Percentiles rank a stretch among this genome's conserved stretches.
Evolutionary conservation across 2,797 vertebrate genomes (phyloP).

Genomic region (Crocidura indochinensis): DNA sequence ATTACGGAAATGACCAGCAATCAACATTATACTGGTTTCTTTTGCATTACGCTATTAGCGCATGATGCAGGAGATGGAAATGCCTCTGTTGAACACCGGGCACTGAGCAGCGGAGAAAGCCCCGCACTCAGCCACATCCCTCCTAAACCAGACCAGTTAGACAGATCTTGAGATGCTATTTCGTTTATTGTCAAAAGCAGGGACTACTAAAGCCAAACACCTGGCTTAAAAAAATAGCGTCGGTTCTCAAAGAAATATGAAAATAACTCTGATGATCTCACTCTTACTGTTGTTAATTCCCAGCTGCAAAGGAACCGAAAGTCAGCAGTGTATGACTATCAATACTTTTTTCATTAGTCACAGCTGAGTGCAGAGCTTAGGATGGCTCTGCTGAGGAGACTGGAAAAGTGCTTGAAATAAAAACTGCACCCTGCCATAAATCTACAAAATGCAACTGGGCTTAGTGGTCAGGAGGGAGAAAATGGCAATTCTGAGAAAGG

Average conservation of each 20-base stretch:
- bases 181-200: constrained; percentile 64
- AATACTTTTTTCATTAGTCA: constrained; percentile 73
- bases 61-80: constrained; percentile 40
- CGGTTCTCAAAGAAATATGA: constrained; percentile 82
- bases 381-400: constrained; percentile 80
- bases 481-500: constrained; percentile 84
- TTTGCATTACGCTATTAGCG: constrained; percentile 35
- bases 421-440: constrained; percentile 37
- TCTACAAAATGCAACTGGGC: constrained; percentile 77
- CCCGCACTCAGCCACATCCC: constrained; percentile 32
- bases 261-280: constrained; percentile 77
- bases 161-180: constrained; percentile 63
- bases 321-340: constrained; percentile 56
- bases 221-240: constrained; percentile 74
- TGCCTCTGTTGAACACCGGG: constrained; percentile 51
- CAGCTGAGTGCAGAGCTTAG: constrained; percentile 53
- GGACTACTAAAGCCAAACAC: constrained; percentile 67
- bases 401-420: constrained; percentile 63
- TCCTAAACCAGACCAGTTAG: constrained; percentile 64
- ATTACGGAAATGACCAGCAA: constrained; percentile 51
- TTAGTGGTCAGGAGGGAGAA: constrained; percentile 76
- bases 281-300: constrained; percentile 77
- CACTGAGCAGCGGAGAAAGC: constrained; percentile 69
- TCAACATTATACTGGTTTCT: constrained; percentile 69
- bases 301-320: constrained; percentile 81